Base-by-base conservation (phyloP, 2,888 invertebrate species). In the Ornithoptera priamus region DNA sequence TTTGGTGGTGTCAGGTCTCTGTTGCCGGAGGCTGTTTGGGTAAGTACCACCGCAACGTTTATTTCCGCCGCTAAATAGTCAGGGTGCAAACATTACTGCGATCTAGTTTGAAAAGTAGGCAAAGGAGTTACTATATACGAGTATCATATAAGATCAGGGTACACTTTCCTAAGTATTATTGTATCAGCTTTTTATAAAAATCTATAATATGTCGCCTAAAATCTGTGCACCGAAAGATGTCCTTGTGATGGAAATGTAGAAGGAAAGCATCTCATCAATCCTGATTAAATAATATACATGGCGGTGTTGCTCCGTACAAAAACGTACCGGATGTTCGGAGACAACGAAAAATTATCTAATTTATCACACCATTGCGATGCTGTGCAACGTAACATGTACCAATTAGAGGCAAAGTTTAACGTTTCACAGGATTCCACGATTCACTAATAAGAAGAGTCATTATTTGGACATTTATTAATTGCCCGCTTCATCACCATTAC, bases 281-380 rank as follows among this genome's bases (percentile, higher is more conserved):
- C 50, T 50, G 50, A 50, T 50, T 50, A 50, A 50, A 50, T 18
- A 50, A 50, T 50, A 50, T 17, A 50, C 50, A 2, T 5, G 50
- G 5, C 50, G 50, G 12, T 50, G 50, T 18, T 50, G 50, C 50
- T 17, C 50, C 17, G 2, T 57, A 65, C 46, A 17, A 65, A 65
- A 65, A 59, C 58, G 59, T 46, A 61, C 53, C 60, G 66, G 66
- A 62, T 61, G 61, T 62, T 22, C 18, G 4, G 24, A 50, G 62
- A 62, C 67, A 67, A 39, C 20, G 67, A 67, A 42, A 62, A 62
- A 67, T 67, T 42, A n/a, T 61, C 62, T 67, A 67, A 67, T 67
- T 67, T 67, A 67, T 67, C 62, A 57, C 57, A 57, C 2, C 56
- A 57, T 61, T 57, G 57, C 20, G 6, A 20, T 20, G 56, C 61